These are phyloP conservation scores for Metopolophium dirhodum DNA, from an alignment of 1,140 invertebrate genomes.

Conservation along the genomic window DNA sequence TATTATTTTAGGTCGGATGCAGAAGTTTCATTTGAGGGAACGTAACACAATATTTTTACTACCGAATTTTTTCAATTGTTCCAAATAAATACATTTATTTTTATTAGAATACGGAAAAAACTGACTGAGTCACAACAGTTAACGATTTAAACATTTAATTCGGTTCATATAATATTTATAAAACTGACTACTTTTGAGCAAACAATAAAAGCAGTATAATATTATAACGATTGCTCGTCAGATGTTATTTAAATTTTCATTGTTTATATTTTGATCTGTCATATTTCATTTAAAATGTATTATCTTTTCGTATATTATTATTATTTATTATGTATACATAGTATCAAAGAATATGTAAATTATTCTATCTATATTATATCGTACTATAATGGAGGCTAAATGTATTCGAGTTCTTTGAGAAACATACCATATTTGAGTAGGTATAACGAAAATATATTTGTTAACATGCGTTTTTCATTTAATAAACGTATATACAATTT, in stretches of 20 bases:
- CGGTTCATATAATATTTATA: neutral
- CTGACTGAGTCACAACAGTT: neutral
- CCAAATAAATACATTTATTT: neutral
- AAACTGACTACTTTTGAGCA: neutral
- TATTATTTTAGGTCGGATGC: no score
- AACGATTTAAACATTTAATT: neutral
- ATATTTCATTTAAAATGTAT: conserved; percentile 8
- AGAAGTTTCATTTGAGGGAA: neutral
- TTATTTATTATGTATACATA: neutral
- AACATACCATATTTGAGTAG: neutral
- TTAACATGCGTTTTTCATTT: neutral
- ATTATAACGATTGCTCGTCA: neutral
- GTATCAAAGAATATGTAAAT: conserved; percentile 21
- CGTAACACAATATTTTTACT: neutral
- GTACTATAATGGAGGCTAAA: neutral
- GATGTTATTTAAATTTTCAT: conserved; percentile 1
- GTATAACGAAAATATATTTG: neutral
- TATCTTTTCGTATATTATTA: conserved; percentile 13
- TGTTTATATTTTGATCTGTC: conserved; percentile 22
- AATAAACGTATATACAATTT: neutral
- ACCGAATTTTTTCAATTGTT: neutral
- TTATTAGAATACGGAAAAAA: neutral
- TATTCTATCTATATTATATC: conserved; percentile 21
- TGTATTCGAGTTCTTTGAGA: neutral
- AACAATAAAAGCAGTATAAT: neutral